Conservation (phyloP, 2,797 vertebrate species). For the Cryptoprocta ferox region DNA sequence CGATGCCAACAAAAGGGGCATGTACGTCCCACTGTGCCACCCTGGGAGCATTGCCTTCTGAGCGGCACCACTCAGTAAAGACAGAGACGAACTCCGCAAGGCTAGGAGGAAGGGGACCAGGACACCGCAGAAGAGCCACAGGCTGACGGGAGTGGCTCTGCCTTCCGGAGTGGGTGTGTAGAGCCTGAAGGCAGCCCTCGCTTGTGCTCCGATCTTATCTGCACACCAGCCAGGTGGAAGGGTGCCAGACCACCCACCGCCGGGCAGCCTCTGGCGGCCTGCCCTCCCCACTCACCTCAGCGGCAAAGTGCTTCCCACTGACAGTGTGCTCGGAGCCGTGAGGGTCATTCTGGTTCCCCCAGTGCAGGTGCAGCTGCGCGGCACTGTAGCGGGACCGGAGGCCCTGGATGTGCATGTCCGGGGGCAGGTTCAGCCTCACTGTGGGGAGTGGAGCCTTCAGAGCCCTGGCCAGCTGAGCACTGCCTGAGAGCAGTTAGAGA, state of each 20-base stretch:
- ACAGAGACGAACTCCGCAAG: not conserved
- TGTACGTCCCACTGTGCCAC: not conserved
- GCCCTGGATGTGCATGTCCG: constrained; percentile 90
- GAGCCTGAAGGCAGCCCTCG: not conserved
- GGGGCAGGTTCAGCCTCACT: constrained; percentile 93
- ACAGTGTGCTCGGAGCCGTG: constrained; percentile 94
- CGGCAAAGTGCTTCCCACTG: constrained; percentile 91
- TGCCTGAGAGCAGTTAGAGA: not conserved
- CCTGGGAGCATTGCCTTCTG: not conserved
- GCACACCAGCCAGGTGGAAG: not conserved
- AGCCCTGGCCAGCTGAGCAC: not conserved
- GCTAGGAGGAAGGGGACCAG: not conserved
- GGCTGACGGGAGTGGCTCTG: not conserved
- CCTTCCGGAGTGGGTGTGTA: not conserved
- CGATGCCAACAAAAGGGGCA: not conserved
- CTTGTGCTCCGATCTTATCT: not conserved
- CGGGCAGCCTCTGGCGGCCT: not conserved
- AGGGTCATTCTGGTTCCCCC: constrained; percentile 90
- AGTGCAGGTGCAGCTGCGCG: constrained; percentile 95
- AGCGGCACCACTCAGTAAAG: not conserved
- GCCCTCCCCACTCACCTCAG: constrained; percentile 91
- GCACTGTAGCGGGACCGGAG: constrained; percentile 92
- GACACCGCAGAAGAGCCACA: not conserved
- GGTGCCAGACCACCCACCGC: not conserved
- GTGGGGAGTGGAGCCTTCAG: constrained; percentile 77